Evolutionary conservation across 2,888 invertebrate genomes (phyloP).

Genomic region (Plagodis dolabraria): DNA sequence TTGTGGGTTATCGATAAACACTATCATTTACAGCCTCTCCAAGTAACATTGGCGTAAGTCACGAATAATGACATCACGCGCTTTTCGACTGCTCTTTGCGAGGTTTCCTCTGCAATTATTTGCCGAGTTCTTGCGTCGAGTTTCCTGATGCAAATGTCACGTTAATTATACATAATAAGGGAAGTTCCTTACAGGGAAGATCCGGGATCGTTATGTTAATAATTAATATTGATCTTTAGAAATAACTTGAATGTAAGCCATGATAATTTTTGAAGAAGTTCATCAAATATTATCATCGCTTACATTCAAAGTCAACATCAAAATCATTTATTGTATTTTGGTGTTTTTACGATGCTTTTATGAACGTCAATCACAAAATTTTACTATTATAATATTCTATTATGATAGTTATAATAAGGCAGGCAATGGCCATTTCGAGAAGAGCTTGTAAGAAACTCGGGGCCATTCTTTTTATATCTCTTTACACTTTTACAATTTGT

Average conservation of each 20-base stretch:
- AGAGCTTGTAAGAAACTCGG: too few species aligned
- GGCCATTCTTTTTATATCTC: too few species aligned
- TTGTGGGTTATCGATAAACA: slow-evolving; percentile 10
- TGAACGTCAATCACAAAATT: too few species aligned
- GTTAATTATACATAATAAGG: slow-evolving; percentile 17
- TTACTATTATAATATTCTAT: too few species aligned
- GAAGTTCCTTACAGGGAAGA: slow-evolving; percentile 2
- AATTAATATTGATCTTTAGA: too few species aligned
- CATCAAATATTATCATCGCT: too few species aligned
- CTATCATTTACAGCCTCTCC: slow-evolving; percentile 3
- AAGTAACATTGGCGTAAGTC: slow-evolving; percentile 15
- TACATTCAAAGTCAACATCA: too few species aligned
- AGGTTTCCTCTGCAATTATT: slow-evolving; percentile 38
- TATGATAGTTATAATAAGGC: too few species aligned
- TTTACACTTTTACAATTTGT: too few species aligned
- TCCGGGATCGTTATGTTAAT: slow-evolving; percentile 5
- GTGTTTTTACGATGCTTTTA: too few species aligned
- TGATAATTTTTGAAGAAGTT: too few species aligned
- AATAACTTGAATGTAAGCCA: not conserved
- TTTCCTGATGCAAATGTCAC: slow-evolving; percentile 35
- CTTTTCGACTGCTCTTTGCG: slow-evolving; percentile 24
- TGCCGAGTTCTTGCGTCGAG: slow-evolving; percentile 31
- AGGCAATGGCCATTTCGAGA: too few species aligned
- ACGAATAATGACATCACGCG: slow-evolving; percentile 37
- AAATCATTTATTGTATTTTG: not conserved